phyloP scores from a whole-genome alignment of 1,140 invertebrate species.

The Panagrolaimus sp. region DNA sequence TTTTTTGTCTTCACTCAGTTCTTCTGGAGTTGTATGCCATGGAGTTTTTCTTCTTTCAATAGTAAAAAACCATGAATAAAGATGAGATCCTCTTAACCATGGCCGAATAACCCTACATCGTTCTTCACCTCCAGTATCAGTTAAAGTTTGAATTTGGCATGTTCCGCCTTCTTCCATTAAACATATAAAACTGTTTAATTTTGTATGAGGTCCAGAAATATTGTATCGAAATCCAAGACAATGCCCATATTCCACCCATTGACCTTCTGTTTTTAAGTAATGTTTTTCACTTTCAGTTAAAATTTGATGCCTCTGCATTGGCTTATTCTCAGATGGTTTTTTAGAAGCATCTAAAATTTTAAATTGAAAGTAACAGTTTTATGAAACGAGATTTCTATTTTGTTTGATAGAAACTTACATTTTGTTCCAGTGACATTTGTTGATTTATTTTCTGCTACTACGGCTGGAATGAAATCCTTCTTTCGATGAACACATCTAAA shows the following conservation, averaged over 20 bases:
- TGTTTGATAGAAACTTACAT: no score
- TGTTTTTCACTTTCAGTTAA: constrained; percentile 10
- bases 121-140: constrained; percentile 12
- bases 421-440: no score
- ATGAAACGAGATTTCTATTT: no score
- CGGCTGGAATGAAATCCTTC: not conserved
- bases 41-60: not conserved
- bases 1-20: not conserved
- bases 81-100: constrained; percentile 8
- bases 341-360: constrained; percentile 17
- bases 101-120: constrained; percentile 14
- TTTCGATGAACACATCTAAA: constrained; percentile 20
- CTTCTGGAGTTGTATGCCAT: not conserved
- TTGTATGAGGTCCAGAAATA: constrained; percentile 27
- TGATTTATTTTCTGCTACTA: no score
- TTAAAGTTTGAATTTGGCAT: constrained; percentile 27
- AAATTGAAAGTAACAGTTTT: no score
- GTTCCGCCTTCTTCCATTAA: constrained; percentile 37
- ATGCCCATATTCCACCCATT: constrained; percentile 27
- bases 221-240: constrained; percentile 41
- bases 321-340: constrained; percentile 25
- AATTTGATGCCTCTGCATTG: constrained; percentile 16
- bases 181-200: constrained; percentile 37
- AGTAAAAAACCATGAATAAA: constrained; percentile 15
- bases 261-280: constrained; percentile 37